These are phyloP conservation scores for Struthidea cinerea DNA, from an alignment of 2,113 vertebrate species.

Conservation along the genomic window DNA sequence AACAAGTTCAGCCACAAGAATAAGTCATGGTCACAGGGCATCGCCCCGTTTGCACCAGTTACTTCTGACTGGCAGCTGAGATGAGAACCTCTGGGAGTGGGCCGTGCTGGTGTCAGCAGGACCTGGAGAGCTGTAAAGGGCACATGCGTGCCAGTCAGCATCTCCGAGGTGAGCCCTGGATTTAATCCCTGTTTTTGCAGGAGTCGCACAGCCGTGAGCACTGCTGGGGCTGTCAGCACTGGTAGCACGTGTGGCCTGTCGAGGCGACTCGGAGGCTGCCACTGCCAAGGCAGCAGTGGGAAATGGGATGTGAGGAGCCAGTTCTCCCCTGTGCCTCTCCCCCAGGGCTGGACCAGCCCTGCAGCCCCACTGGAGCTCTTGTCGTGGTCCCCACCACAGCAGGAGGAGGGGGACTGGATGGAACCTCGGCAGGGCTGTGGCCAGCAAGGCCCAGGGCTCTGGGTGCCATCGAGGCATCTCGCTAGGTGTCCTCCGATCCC, in stretches of 20 bases:
- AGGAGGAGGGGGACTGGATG: neutral
- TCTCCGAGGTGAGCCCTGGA: neutral
- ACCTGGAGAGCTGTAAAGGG: neutral
- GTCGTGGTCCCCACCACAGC: fast-evolving
- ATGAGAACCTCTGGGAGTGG: neutral
- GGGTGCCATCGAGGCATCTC: neutral
- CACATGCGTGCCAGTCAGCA: neutral
- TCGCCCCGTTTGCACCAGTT: neutral
- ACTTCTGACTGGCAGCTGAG: neutral
- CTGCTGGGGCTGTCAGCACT: fast-evolving
- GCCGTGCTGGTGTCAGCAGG: neutral
- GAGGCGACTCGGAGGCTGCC: neutral
- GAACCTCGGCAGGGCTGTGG: neutral
- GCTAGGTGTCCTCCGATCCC: constrained; percentile 51
- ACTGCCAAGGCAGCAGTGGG: neutral
- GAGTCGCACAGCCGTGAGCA: neutral
- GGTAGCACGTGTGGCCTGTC: neutral
- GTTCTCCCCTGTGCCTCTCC: neutral
- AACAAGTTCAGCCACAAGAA: neutral
- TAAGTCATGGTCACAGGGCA: neutral
- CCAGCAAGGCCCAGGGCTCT: fast-evolving
- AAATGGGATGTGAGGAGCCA: neutral
- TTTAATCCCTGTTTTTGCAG: neutral
- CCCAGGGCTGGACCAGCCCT: neutral
- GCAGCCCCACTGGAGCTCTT: neutral